phyloP scores from a whole-genome alignment of 2,113 vertebrate species.

The Upupa epops region DNA sequence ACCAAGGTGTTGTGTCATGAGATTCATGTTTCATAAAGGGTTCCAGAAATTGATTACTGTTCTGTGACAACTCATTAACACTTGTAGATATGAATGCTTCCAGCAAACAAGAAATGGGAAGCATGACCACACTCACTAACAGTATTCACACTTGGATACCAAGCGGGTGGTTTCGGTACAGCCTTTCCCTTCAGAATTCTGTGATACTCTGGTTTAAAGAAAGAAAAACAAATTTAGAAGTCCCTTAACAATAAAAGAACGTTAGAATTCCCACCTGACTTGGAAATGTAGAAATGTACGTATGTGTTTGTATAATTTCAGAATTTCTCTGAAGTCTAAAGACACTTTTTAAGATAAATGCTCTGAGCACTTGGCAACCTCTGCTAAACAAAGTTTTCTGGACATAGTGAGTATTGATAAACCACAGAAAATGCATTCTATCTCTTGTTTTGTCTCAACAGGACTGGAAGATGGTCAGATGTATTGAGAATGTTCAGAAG shows the following conservation, averaged over 20 bases:
- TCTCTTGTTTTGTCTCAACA: constrained; percentile 50
- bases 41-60: neutral
- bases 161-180: neutral
- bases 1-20: neutral
- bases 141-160: neutral
- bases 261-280: constrained; percentile 45
- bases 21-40: neutral
- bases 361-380: constrained; percentile 25
- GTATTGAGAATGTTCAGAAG: neutral
- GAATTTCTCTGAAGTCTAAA: neutral
- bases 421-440: constrained; percentile 29
- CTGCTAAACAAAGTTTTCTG: constrained; percentile 39
- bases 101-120: neutral
- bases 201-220: neutral
- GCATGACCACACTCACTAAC: neutral
- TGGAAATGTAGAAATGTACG: neutral
- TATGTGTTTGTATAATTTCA: constrained; percentile 2
- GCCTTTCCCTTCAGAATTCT: neutral
- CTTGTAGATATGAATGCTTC: neutral
- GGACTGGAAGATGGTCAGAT: neutral
- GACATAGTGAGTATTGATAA: neutral
- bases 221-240: constrained; percentile 33
- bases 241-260: neutral
- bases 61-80: constrained; percentile 10
- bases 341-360: constrained; percentile 30